These are phyloP conservation scores for Lasioglossum villosulum DNA, from an alignment of 2,888 invertebrate species.

Conservation along the genomic window DNA sequence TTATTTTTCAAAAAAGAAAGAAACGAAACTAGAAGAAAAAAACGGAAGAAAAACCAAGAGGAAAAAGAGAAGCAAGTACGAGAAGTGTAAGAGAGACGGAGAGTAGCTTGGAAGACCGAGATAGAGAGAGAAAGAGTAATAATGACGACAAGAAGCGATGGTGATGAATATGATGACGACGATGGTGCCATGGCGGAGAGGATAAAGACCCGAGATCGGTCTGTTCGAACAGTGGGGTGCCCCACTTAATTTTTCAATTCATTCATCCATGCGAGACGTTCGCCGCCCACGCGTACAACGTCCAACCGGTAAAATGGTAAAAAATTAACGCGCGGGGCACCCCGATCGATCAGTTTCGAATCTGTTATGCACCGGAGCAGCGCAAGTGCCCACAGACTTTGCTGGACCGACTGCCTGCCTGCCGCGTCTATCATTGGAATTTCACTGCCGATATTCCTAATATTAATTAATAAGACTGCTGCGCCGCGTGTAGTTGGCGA, in stretches of 20 bases:
- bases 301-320: slow-evolving; percentile 70
- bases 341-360: slow-evolving; percentile 70
- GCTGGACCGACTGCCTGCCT: slow-evolving; percentile 80
- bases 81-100: slow-evolving; percentile 6
- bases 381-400: slow-evolving; percentile 80
- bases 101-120: slow-evolving; percentile 5
- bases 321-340: slow-evolving; percentile 74
- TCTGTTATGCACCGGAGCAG: slow-evolving; percentile 73
- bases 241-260: slow-evolving; percentile 77
- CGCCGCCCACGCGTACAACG: slow-evolving; percentile 45
- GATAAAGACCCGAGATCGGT: slow-evolving; percentile 69
- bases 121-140: slow-evolving; percentile 31
- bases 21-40: slow-evolving; percentile 34
- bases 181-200: slow-evolving; percentile 78
- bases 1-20: slow-evolving; percentile 78
- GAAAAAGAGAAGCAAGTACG: neutral
- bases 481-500: slow-evolving; percentile 75
- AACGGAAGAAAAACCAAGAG: slow-evolving; percentile 28
- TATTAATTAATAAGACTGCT: slow-evolving; percentile 77
- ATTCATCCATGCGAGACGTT: slow-evolving; percentile 69
- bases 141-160: slow-evolving; percentile 70
- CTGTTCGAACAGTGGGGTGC: slow-evolving; percentile 80
- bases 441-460: slow-evolving; percentile 85
- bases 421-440: slow-evolving; percentile 84
- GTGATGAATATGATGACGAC: slow-evolving; percentile 74